Evolutionary conservation across 1,140 invertebrate species (phyloP).

Genomic region (Harlomillsia oculata): DNA sequence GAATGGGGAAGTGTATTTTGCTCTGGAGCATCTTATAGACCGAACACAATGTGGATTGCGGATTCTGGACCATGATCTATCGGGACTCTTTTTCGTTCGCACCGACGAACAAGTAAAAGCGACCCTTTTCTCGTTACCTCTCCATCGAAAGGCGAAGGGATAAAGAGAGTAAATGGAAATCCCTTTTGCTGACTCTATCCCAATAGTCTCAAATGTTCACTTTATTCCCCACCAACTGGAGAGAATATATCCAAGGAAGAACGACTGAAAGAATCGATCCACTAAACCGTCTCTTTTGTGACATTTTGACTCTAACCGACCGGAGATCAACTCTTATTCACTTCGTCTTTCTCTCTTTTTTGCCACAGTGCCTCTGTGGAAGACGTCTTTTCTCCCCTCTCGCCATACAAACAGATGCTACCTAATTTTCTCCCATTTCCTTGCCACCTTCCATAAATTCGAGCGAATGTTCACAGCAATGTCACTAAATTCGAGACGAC

Average conservation of each 20-base stretch:
- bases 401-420: slow-evolving; percentile 19
- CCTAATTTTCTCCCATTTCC: slow-evolving; percentile 19
- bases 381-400: slow-evolving; percentile 1
- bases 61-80: neutral
- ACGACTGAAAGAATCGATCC: slow-evolving; percentile 16
- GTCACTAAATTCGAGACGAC: slow-evolving; percentile 11
- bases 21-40: neutral
- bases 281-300: slow-evolving; percentile 27
- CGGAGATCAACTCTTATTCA: slow-evolving; percentile 32
- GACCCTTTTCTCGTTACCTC: too few species aligned
- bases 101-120: too few species aligned
- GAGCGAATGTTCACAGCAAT: slow-evolving; percentile 2
- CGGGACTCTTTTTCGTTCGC: too few species aligned
- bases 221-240: slow-evolving; percentile 23
- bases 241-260: neutral
- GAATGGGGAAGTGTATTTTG: slow-evolving; percentile 13
- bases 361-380: too few species aligned
- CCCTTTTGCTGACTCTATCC: slow-evolving; percentile 25
- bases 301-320: slow-evolving; percentile 31
- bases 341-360: slow-evolving; percentile 12
- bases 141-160: neutral
- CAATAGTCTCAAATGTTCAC: slow-evolving; percentile 25
- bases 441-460: slow-evolving; percentile 26
- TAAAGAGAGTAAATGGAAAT: slow-evolving; percentile 24
- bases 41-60: neutral